These are phyloP conservation scores for Brachionus rotundiformis DNA, from an alignment of 1,140 invertebrate genomes.

Conservation along the genomic window DNA sequence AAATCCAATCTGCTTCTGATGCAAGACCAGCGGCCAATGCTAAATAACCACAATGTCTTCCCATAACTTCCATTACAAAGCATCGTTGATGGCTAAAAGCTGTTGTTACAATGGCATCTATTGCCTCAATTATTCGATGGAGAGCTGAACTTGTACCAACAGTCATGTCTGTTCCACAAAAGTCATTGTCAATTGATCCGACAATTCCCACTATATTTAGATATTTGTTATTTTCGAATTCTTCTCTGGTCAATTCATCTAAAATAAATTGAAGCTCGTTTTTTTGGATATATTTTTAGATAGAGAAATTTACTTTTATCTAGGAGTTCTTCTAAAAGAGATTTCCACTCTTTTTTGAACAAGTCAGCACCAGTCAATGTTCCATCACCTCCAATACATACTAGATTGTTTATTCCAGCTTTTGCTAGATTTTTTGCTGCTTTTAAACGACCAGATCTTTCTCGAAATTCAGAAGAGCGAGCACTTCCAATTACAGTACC, in stretches of 20 bases:
- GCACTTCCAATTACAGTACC: constrained; percentile 98
- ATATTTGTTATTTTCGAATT: constrained; percentile 73
- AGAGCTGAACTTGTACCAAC: constrained; percentile 97
- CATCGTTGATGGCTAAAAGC: constrained; percentile 96
- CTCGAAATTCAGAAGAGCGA: constrained; percentile 85
- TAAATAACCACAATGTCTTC: constrained; percentile 96
- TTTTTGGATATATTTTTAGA: not conserved
- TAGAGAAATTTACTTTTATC: constrained; percentile 64
- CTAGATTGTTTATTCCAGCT: constrained; percentile 87
- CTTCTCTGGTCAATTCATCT: constrained; percentile 73
- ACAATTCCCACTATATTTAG: constrained; percentile 96
- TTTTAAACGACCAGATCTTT: constrained; percentile 80
- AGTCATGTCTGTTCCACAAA: constrained; percentile 99
- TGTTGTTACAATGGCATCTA: constrained; percentile 95
- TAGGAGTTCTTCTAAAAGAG: constrained; percentile 80
- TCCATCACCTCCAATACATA: constrained; percentile 97
- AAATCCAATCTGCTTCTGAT: constrained; percentile 72
- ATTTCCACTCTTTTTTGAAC: constrained; percentile 80
- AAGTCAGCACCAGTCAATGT: constrained; percentile 95
- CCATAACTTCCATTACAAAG: constrained; percentile 99
- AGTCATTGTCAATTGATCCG: constrained; percentile 99
- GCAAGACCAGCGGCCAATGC: constrained; percentile 81
- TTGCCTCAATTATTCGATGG: constrained; percentile 95
- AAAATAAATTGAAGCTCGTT: not conserved
- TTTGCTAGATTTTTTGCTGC: constrained; percentile 88